A percentile compares a stretch with the other conserved stretches of the same genome.
Evolutionary conservation across 1,140 invertebrate species (phyloP).

Genomic region (Nilaparvata lugens): DNA sequence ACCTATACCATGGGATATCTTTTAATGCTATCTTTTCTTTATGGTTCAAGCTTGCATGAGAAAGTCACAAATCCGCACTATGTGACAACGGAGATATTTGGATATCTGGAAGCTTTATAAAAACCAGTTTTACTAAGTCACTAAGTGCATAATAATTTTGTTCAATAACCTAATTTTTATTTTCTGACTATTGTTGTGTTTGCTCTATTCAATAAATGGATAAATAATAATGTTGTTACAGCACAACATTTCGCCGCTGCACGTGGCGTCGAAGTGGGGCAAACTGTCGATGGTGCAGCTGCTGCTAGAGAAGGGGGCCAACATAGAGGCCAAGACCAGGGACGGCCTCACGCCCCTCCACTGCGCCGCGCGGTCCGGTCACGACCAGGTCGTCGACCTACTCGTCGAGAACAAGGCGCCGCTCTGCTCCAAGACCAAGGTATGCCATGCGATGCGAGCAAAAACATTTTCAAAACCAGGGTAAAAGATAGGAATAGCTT

Average conservation of each 20-base stretch:
- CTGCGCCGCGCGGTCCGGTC: conserved; percentile 90
- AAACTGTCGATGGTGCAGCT: conserved; percentile 85
- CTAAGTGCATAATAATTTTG: too few relatives aligned
- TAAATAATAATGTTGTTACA: conserved; percentile 29
- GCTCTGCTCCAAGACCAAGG: conserved; percentile 96
- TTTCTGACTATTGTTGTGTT: too few relatives aligned
- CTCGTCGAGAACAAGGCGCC: conserved; percentile 86
- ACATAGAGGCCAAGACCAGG: conserved; percentile 88
- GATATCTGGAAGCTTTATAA: too few relatives aligned
- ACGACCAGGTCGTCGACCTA: conserved; percentile 90
- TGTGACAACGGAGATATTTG: too few relatives aligned
- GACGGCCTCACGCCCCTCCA: conserved; percentile 89
- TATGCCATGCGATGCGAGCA: conserved; percentile 33
- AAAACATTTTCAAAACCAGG: neutral
- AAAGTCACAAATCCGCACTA: too few relatives aligned
- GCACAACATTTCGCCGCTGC: conserved; percentile 85
- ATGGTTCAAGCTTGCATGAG: too few relatives aligned
- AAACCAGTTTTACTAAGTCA: too few relatives aligned
- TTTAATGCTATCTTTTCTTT: too few relatives aligned
- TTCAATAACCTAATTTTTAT: neutral
- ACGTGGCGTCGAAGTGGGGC: conserved; percentile 96
- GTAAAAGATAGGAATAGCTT: too few relatives aligned
- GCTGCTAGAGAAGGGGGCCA: conserved; percentile 74
- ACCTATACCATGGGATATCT: too few relatives aligned
- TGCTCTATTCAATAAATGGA: conserved; percentile 14